Evolutionary conservation across 2,113 vertebrate genomes (phyloP), one percentile per base, ranked within the genome.

Genomic region (Aix galericulata): DNA sequence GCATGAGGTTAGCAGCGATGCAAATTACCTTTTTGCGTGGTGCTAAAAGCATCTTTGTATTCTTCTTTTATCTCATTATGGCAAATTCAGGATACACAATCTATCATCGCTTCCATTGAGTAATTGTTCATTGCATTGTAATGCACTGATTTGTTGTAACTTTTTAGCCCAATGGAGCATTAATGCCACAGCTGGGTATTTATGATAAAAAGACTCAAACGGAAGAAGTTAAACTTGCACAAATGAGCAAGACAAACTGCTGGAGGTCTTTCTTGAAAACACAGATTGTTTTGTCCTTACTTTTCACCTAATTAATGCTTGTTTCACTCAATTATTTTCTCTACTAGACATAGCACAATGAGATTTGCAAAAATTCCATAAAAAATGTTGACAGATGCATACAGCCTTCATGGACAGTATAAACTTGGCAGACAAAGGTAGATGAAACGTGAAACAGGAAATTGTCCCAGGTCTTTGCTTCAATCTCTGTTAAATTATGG

Each of bases 181-280:
- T 80, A 67, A 77, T 67, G 82, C 42, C 59, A 91, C 88, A 86
- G n/a, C 67, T 77, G 73, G 20, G 52, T 71, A 80, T 77, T n/a
- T 8, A 8, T 17, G 68, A 88, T 29, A 55, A 58, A 89, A 85
- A 60, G 53, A 68, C 66, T 67, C 27, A 89, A 91, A 71, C 53
- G 40, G 20, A 89, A 68, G 38, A 74, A 60, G 34, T 86, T 81
- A 42, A 82, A 92, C 40, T 73, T 74, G 58, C 59, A 85, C 36
- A 85, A 96, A 94, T 60, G 31, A 84, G 66, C 87, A 92, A 79
- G 72, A 91, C 78, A 82, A 94, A 53, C 81, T 75, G 77, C 71
- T 89, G 73, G 77, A 87, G 72, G 62, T 84, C 80, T 67, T 86
- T 68, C 76, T 25, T 42, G 73, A 87, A 94, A 77, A 88, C 44